A percentile compares a stretch with the other conserved stretches of the same genome.
Evolutionary conservation across 92 coral and sea anemone genomes (phyloP).

Genomic region (Desmophyllum pertusum): DNA sequence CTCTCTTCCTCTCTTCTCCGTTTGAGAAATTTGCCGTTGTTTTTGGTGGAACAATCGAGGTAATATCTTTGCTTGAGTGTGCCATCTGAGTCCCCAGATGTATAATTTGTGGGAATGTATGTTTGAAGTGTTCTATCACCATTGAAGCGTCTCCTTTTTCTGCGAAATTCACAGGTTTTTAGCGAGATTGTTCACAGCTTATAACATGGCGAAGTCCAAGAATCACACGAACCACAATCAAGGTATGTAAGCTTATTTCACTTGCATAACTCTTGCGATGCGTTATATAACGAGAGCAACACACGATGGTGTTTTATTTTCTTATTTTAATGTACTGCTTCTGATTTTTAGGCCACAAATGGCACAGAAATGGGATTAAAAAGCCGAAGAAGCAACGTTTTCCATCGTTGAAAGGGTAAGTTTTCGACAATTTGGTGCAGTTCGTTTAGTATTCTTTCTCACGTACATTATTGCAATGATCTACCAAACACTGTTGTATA

Average conservation of each 20-base stretch:
- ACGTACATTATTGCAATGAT: not conserved
- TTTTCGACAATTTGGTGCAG: not conserved
- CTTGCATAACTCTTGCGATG: not conserved
- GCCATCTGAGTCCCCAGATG: constrained; percentile 6
- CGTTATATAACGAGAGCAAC: not conserved
- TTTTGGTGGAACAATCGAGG: constrained; percentile 28
- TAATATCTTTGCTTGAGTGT: not conserved
- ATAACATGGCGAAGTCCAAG: constrained; percentile 99
- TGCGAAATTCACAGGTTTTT: constrained; percentile 15
- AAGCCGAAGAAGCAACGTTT: constrained; percentile 89
- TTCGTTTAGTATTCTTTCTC: not conserved
- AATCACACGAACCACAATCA: constrained; percentile 99
- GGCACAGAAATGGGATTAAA: constrained; percentile 96
- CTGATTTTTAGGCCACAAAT: constrained; percentile 70
- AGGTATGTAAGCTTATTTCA: constrained; percentile 65
- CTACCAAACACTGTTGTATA: not conserved
- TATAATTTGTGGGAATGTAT: not conserved
- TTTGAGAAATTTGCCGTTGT: not conserved
- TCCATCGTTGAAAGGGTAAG: constrained; percentile 95
- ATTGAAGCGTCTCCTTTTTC: not conserved
- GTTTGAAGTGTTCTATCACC: not conserved
- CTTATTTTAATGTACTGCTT: not conserved
- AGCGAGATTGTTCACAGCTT: constrained; percentile 28
- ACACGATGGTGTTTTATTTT: not conserved
- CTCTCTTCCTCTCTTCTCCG: constrained; percentile 8